phyloP scores from a whole-genome alignment of 2,113 vertebrate genomes.

The Penelope pileata region DNA sequence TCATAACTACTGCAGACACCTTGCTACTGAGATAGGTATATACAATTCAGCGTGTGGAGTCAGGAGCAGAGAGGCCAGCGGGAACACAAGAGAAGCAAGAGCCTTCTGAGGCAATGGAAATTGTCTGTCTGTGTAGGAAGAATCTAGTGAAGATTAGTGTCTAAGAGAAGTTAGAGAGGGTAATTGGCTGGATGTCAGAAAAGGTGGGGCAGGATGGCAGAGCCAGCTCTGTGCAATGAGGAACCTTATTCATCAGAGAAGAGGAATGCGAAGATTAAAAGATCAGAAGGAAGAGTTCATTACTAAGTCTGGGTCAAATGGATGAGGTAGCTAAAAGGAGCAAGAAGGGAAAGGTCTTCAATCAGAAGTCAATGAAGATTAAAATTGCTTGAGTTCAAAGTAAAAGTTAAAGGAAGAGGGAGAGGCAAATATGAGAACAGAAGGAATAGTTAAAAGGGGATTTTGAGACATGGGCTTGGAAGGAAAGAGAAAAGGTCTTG shows the following conservation, averaged over 20 bases:
- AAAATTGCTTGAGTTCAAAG: not conserved
- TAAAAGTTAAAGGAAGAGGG: not conserved
- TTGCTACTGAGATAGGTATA: not conserved
- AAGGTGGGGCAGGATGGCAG: not conserved
- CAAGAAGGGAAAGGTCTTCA: not conserved
- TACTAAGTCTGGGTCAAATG: not conserved
- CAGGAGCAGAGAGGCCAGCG: not conserved
- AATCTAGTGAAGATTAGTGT: not conserved
- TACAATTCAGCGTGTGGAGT: not conserved
- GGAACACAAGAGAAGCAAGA: not conserved
- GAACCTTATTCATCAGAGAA: not conserved
- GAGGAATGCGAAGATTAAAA: conserved; percentile 6
- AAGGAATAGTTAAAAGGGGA: not conserved
- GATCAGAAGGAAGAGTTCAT: conserved; percentile 17
- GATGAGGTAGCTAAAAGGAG: not conserved
- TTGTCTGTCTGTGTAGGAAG: not conserved
- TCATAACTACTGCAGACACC: not conserved
- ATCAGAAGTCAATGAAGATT: not conserved
- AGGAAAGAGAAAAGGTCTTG: not conserved
- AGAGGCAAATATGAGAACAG: not conserved
- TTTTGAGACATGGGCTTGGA: not conserved
- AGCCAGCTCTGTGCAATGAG: not conserved
- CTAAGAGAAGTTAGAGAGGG: not conserved
- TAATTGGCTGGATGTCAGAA: not conserved
- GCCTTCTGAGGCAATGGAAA: not conserved